A percentile compares a stretch with the other conserved stretches of the same genome.
These are phyloP conservation scores for Atherinosoma microstoma DNA, from an alignment of 2,797 vertebrate genomes.

Conservation along the genomic window DNA sequence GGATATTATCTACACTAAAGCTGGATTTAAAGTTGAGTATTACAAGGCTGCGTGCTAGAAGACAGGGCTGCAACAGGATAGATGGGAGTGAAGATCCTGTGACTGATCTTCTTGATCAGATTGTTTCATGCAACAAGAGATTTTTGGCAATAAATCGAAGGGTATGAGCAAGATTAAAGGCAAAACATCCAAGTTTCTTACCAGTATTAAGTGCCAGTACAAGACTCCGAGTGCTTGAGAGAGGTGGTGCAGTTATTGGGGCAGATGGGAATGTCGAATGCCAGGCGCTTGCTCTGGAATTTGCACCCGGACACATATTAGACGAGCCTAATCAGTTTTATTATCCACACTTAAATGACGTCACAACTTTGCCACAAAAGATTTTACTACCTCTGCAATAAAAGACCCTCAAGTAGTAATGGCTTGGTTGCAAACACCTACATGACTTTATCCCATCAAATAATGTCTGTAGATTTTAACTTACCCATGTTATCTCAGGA, in stretches of 20 bases:
- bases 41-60: neutral
- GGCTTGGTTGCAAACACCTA: too few relatives aligned
- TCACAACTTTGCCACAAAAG: neutral
- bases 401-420: neutral
- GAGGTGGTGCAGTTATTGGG: slow-evolving; percentile 9
- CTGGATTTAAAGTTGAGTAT: slow-evolving; percentile 15
- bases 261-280: slow-evolving; percentile 1
- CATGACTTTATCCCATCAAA: neutral
- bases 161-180: neutral
- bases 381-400: neutral
- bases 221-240: neutral
- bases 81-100: neutral
- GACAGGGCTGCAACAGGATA: neutral
- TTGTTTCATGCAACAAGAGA: neutral
- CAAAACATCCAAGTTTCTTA: neutral
- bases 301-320: slow-evolving; percentile 13
- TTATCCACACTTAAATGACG: neutral
- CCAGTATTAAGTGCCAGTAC: neutral
- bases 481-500: neutral
- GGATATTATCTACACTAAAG: slow-evolving; percentile 26
- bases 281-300: slow-evolving; percentile 3
- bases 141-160: neutral
- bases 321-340: neutral
- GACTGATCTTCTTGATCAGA: neutral
- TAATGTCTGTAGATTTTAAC: neutral